A percentile compares a stretch with the other conserved stretches of the same genome.
phyloP scores from a whole-genome alignment of 1,140 invertebrate species.

The Drosophila repleta region DNA sequence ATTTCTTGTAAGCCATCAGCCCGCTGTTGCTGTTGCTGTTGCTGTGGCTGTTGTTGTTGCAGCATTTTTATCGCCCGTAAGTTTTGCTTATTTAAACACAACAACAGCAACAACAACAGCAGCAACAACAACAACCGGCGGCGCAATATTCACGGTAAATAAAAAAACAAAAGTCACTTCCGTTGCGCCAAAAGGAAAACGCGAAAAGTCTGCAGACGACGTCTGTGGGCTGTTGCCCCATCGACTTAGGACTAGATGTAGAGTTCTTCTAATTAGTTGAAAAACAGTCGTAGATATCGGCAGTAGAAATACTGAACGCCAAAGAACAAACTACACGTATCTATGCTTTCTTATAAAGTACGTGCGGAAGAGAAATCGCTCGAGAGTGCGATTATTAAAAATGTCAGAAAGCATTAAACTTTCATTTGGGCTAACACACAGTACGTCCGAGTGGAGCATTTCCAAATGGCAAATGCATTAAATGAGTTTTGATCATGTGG shows the following conservation, averaged over 20 bases:
- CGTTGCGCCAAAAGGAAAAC: conserved; percentile 71
- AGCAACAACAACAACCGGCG: conserved; percentile 60
- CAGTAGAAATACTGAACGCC: not conserved
- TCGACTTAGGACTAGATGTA: conserved; percentile 13
- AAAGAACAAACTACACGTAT: too few relatives aligned
- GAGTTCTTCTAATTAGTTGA: conserved; percentile 53
- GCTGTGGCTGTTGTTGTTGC: conserved; percentile 43
- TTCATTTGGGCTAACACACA: not conserved
- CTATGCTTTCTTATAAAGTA: not conserved
- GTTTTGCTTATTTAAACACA: conserved; percentile 76
- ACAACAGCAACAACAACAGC: conserved; percentile 35
- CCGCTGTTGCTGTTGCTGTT: conserved; percentile 51
- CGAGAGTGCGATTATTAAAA: not conserved
- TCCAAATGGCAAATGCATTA: not conserved
- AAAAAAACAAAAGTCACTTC: conserved; percentile 80
- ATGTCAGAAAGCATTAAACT: not conserved
- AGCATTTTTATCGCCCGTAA: conserved; percentile 75
- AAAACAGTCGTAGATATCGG: conserved; percentile 30
- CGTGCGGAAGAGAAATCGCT: conserved; percentile 11
- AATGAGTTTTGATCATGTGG: too few relatives aligned
- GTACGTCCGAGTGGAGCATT: not conserved
- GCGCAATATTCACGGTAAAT: conserved; percentile 73
- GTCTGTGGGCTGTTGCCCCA: conserved; percentile 35
- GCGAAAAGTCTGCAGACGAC: conserved; percentile 71
- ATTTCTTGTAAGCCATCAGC: conserved; percentile 57